Conservation (phyloP, 2,888 invertebrate genomes). For the Apotomis capreana region DNA sequence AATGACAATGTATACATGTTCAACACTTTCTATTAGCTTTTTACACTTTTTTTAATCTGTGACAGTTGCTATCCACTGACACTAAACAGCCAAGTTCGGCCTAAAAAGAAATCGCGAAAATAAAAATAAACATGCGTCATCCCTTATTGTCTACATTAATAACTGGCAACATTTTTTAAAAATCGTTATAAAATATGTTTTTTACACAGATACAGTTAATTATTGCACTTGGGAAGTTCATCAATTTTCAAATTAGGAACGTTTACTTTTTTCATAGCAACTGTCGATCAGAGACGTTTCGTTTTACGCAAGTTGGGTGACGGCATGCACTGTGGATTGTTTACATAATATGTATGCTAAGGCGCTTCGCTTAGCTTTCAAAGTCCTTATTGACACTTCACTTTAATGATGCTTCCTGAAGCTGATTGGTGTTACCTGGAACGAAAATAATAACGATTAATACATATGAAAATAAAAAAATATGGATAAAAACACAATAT, state of each 20-base stretch:
- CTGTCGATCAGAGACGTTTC: slow-evolving; percentile 29
- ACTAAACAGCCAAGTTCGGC: background rate
- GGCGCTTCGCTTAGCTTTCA: slow-evolving; percentile 71
- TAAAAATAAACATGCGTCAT: slow-evolving; percentile 27
- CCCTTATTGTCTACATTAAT: slow-evolving; percentile 32
- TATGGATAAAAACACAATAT: too few relatives aligned
- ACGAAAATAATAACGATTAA: slow-evolving; percentile 23
- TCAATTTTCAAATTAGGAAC: slow-evolving; percentile 36
- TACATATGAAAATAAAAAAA: too few relatives aligned
- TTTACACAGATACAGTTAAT: slow-evolving; percentile 34
- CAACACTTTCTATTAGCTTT: slow-evolving; percentile 60
- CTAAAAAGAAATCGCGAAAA: slow-evolving; percentile 10
- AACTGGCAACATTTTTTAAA: slow-evolving; percentile 39
- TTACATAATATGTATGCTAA: slow-evolving; percentile 61
- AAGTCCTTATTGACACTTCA: slow-evolving; percentile 80
- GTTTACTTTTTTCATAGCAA: slow-evolving; percentile 33
- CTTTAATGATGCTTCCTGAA: slow-evolving; percentile 69
- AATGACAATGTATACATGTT: slow-evolving; percentile 65
- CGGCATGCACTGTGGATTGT: slow-evolving; percentile 53
- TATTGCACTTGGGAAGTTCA: slow-evolving; percentile 38
- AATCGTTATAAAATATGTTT: slow-evolving; percentile 36
- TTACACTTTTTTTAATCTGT: slow-evolving; percentile 42
- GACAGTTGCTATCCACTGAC: slow-evolving; percentile 35
- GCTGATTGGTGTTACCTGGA: slow-evolving; percentile 62
- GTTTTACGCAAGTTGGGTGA: slow-evolving; percentile 3